phyloP scores from a whole-genome alignment of 2,797 vertebrate species.

The Aplochiton taeniatus region DNA sequence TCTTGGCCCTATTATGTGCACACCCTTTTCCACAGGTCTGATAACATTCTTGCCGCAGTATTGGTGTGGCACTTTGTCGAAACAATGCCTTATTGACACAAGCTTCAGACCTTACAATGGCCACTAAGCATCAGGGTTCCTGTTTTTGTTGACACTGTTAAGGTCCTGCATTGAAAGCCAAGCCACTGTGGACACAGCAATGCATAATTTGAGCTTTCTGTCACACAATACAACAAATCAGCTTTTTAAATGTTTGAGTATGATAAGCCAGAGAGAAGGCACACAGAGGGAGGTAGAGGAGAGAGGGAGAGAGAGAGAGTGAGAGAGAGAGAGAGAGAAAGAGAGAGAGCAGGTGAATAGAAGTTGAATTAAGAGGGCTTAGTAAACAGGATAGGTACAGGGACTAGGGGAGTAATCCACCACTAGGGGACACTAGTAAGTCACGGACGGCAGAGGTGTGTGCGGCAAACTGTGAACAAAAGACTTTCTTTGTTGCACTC shows the following conservation, averaged over 20 bases:
- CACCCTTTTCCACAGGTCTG: constrained; percentile 82
- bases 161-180: constrained; percentile 81
- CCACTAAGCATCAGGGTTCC: constrained; percentile 82
- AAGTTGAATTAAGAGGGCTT: constrained; percentile 25
- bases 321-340: background rate
- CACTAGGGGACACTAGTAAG: constrained; percentile 99
- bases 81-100: constrained; percentile 87
- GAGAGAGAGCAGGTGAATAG: constrained; percentile 49
- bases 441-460: constrained; percentile 81
- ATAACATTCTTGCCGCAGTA: constrained; percentile 87
- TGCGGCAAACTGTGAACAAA: constrained; percentile 92
- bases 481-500: constrained; percentile 91
- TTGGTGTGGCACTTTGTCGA: constrained; percentile 82
- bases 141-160: constrained; percentile 84
- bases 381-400: constrained; percentile 24
- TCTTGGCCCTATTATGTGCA: constrained; percentile 74
- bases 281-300: constrained; percentile 54
- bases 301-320: constrained; percentile 23
- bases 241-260: constrained; percentile 90
- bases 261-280: constrained; percentile 83
- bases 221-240: constrained; percentile 77
- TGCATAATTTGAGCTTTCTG: constrained; percentile 75
- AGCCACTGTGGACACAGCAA: constrained; percentile 79
- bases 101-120: constrained; percentile 79
- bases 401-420: constrained; percentile 45